phyloP scores from a whole-genome alignment of 1,140 invertebrate genomes.

The Asobara japonica region DNA sequence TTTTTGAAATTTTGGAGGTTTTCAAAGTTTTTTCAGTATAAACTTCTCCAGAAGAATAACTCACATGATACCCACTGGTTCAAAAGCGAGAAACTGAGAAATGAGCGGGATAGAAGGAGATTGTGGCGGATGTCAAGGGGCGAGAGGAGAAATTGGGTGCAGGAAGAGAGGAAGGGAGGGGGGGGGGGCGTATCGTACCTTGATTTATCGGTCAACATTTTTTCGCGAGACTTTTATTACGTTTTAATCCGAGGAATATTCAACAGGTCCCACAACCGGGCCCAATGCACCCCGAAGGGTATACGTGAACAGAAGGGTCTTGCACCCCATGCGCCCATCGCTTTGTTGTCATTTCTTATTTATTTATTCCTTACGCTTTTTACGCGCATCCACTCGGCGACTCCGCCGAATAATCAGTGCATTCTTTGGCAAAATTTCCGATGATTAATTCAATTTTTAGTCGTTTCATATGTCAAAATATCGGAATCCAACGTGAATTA shows the following conservation, averaged over 20 bases:
- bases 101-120: too few species aligned
- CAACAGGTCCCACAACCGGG: conserved; percentile 32
- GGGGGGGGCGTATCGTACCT: conserved; percentile 25
- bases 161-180: background rate
- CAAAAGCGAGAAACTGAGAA: too few species aligned
- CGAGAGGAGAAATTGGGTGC: too few species aligned
- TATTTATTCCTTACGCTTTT: conserved; percentile 18
- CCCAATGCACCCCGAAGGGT: conserved; percentile 24
- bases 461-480: conserved; percentile 14
- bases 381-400: background rate
- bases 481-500: background rate
- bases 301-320: conserved; percentile 8
- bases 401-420: background rate
- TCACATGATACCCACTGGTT: too few species aligned
- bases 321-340: background rate
- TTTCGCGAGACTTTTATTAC: conserved; percentile 55
- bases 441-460: conserved; percentile 22
- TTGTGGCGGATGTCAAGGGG: too few species aligned
- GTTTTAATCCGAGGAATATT: conserved; percentile 55
- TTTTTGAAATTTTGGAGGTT: too few species aligned
- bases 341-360: conserved; percentile 15
- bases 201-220: conserved; percentile 60
- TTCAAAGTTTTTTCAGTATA: too few species aligned
- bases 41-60: too few species aligned
- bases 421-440: background rate